A percentile compares a stretch with the other conserved stretches of the same genome.
phyloP scores from a whole-genome alignment of 2,113 vertebrate species.

The Limanda limanda region DNA sequence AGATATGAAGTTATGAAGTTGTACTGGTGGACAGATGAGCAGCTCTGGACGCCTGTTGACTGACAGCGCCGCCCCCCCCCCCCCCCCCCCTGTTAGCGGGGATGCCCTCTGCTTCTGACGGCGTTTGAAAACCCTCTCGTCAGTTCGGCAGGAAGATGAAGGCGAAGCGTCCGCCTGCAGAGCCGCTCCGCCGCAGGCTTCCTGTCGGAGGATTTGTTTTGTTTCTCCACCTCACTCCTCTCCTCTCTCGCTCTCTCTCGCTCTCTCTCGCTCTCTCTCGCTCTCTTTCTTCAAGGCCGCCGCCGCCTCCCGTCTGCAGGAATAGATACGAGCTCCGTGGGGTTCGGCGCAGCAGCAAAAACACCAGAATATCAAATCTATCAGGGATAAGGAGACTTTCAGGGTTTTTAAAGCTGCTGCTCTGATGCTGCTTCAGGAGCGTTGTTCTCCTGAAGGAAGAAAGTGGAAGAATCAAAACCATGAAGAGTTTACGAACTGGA shows the following conservation, averaged over 20 bases:
- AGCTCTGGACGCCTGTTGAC: slow-evolving; percentile 17
- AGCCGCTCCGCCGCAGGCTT: slow-evolving; percentile 60
- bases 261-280: slow-evolving; percentile 13
- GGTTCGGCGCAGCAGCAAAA: slow-evolving; percentile 43
- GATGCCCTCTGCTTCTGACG: slow-evolving; percentile 62
- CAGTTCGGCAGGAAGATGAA: slow-evolving; percentile 60
- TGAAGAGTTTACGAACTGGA: neutral
- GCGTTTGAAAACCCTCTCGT: slow-evolving; percentile 58
- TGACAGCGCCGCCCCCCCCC: slow-evolving; percentile 49
- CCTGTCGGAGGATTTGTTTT: slow-evolving; percentile 65
- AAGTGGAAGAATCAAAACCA: slow-evolving; percentile 1
- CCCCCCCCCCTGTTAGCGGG: slow-evolving; percentile 46
- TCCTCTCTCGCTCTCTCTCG: slow-evolving; percentile 12
- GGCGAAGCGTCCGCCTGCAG: slow-evolving; percentile 44
- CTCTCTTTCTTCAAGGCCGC: slow-evolving; percentile 22
- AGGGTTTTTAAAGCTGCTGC: slow-evolving; percentile 8
- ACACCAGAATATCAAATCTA: slow-evolving; percentile 47
- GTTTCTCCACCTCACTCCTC: slow-evolving; percentile 49
- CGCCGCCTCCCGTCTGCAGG: slow-evolving; percentile 54
- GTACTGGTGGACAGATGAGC: slow-evolving; percentile 28
- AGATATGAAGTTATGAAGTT: slow-evolving; percentile 24
- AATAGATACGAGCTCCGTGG: slow-evolving; percentile 65
- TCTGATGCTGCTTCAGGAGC: slow-evolving; percentile 15
- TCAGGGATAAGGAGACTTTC: slow-evolving; percentile 20
- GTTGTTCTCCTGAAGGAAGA: neutral